Evolutionary conservation across 2,888 invertebrate genomes (phyloP).

Genomic region (Ophion ventricosus): DNA sequence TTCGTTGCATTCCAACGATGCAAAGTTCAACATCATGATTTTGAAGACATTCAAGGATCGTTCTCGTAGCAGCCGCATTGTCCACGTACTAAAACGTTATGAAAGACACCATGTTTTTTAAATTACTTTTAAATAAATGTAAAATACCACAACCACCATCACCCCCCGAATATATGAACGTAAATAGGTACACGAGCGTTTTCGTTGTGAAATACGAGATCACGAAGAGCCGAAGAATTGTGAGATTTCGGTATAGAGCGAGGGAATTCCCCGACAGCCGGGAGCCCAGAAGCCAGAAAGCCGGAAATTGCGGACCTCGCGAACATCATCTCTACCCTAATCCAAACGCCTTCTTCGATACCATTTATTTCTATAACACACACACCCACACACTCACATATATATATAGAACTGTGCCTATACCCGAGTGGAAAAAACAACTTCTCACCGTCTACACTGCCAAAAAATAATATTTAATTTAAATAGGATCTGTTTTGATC

Average conservation of each 20-base stretch:
- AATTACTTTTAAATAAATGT: not conserved
- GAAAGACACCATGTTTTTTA: not conserved
- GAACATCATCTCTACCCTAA: slow-evolving; percentile 45
- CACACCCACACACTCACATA: not conserved
- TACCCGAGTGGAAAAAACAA: too few relatives aligned
- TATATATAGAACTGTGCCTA: not conserved
- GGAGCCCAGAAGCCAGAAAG: slow-evolving; percentile 49
- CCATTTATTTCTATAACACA: not conserved
- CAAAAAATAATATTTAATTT: too few relatives aligned
- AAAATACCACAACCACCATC: not conserved
- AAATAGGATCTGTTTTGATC: too few relatives aligned
- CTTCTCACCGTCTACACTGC: too few relatives aligned
- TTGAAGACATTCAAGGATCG: not conserved
- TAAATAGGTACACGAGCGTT: slow-evolving; percentile 44
- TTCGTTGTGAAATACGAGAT: slow-evolving; percentile 60
- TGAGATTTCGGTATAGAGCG: slow-evolving; percentile 24
- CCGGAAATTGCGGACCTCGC: slow-evolving; percentile 61
- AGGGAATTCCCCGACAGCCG: slow-evolving; percentile 48
- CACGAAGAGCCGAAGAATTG: slow-evolving; percentile 54
- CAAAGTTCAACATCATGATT: not conserved
- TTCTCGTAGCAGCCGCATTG: not conserved
- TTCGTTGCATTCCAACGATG: not conserved
- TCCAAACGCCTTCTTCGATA: slow-evolving; percentile 1
- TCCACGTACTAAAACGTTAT: not conserved
- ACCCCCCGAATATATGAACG: slow-evolving; percentile 1